These are phyloP conservation scores for Escarpia spicata DNA, from an alignment of 2,888 invertebrate genomes.

Conservation along the genomic window DNA sequence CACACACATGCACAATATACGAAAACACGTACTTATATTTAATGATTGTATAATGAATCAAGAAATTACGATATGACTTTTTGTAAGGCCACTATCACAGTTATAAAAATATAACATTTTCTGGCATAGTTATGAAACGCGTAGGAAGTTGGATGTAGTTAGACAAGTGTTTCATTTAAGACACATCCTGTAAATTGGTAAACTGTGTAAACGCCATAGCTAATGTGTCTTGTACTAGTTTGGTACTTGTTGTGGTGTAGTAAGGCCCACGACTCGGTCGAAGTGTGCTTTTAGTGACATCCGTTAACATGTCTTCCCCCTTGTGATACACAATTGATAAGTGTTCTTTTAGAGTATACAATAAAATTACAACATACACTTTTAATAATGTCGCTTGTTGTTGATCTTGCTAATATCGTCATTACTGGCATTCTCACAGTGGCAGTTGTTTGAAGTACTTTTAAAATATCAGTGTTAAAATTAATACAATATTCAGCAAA, in stretches of 20 bases:
- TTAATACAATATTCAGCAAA: background rate
- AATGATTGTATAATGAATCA: no score
- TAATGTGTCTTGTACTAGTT: background rate
- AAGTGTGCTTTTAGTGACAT: background rate
- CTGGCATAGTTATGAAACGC: background rate
- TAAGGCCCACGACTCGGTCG: background rate
- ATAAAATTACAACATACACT: conserved; percentile 1
- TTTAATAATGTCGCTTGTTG: background rate
- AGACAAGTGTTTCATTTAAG: background rate
- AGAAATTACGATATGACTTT: no score
- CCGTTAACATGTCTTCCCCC: background rate
- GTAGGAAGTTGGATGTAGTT: background rate
- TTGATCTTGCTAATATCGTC: background rate
- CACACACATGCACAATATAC: background rate
- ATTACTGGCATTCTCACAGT: background rate
- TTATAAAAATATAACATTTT: background rate
- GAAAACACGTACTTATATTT: background rate
- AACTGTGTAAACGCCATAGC: background rate
- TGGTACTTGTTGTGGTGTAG: background rate
- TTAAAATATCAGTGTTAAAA: no score
- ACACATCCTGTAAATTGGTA: background rate
- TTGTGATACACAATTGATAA: background rate
- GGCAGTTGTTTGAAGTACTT: background rate
- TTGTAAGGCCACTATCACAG: no score
- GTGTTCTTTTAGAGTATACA: background rate